These are phyloP conservation scores for Lasioglossum zephyrum DNA, from an alignment of 2,888 invertebrate species.

Conservation along the genomic window DNA sequence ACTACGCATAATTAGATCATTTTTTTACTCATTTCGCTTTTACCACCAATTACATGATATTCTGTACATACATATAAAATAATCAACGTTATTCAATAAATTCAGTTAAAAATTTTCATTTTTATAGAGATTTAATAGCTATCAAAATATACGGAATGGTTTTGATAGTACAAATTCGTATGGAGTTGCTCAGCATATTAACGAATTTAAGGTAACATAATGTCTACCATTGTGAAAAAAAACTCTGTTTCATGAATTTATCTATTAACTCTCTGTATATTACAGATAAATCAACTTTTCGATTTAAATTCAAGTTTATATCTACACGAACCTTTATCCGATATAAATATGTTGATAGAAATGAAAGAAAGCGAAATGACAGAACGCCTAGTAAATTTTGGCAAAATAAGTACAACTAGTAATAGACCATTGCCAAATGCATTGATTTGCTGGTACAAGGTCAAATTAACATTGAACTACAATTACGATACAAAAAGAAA, in stretches of 20 bases:
- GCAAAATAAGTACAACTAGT: constrained; percentile 58
- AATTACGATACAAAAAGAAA: constrained; percentile 69
- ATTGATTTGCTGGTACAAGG: constrained; percentile 75
- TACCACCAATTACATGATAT: neutral
- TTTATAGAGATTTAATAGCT: constrained; percentile 41
- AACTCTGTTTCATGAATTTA: neutral
- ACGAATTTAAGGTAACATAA: constrained; percentile 86
- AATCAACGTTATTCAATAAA: neutral
- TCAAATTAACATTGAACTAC: constrained; percentile 62
- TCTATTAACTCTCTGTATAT: constrained; percentile 33
- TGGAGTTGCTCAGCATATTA: constrained; percentile 86
- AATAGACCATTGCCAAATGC: constrained; percentile 70
- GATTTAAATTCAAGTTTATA: constrained; percentile 76
- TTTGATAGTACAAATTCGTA: constrained; percentile 76
- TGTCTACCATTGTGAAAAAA: constrained; percentile 36
- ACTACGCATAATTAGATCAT: neutral
- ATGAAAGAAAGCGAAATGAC: constrained; percentile 69
- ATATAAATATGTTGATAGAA: constrained; percentile 67
- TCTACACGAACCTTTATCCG: constrained; percentile 62
- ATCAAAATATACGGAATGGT: constrained; percentile 26
- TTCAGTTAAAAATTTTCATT: neutral
- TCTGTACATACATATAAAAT: neutral
- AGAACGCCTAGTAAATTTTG: constrained; percentile 71
- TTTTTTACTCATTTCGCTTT: neutral
- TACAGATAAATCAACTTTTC: constrained; percentile 76